Evolutionary conservation across 2,113 vertebrate species (phyloP), one percentile per base, ranked within the genome.

Genomic region (Chamaea fasciata): DNA sequence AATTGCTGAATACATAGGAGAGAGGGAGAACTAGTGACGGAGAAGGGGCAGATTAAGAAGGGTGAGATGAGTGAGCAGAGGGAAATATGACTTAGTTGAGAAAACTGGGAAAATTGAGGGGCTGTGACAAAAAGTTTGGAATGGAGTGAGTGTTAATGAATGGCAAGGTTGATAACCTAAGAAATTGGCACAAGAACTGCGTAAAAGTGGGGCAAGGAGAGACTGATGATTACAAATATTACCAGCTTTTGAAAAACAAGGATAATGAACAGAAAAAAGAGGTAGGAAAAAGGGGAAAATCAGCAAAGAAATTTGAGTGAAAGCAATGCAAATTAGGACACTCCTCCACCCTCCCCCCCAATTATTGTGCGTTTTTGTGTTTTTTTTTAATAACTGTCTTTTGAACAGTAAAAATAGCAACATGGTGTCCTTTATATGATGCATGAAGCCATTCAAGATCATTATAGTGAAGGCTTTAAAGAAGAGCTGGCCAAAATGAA

Each of bases 331-430:
- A 84, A 35, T 67, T 70, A 57, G n/a, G 22, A n/a, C 19, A 7
- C 4, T 13, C 15, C 4, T 21, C 3, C 8, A 4, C 22, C 5
- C 4, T 21, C 3, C 8, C 5, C 22, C 5, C 4, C 4, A 52
- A 52, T n/a, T 53, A 14, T 37, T 71, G 1, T 24, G 41, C 5
- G 41, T 41, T 41, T 13, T 41, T 39, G 37, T 42, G 27, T 5
- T 30, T 39, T 46, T 59, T 60, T 49, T 46, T 71, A 63, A 15
- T 65, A 88, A 28, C 2, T 68, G 5, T 7, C 9, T 64, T 55
- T 71, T 67, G 27, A 92, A 23, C 6, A 37, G 5, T 33, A 81
- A 39, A 14, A 77, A n/a, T 26, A 81, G 4, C 30, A 68, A 42
- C 8, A 4, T 16, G 5, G 2, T 57, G 8, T 47, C 11, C 11